These are phyloP conservation scores for Hesperophylax magnus DNA, from an alignment of 1,140 invertebrate genomes.

Conservation along the genomic window DNA sequence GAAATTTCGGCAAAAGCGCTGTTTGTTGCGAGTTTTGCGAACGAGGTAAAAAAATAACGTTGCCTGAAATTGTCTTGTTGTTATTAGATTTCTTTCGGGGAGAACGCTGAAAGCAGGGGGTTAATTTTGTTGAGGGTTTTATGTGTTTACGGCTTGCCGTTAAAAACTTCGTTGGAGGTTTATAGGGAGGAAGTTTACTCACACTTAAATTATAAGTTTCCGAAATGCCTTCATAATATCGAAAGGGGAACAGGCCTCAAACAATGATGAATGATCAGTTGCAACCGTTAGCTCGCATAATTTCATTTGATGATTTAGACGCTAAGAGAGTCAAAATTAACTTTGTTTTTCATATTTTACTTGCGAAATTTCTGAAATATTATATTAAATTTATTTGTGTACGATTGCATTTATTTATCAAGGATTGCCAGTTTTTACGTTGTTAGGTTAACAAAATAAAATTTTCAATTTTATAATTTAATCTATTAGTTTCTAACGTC, in stretches of 20 bases:
- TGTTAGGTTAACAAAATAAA: too few relatives aligned
- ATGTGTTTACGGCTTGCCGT: conserved; percentile 23
- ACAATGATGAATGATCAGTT: not conserved
- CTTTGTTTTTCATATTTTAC: too few relatives aligned
- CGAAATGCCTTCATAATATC: conserved; percentile 25
- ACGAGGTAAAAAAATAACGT: not conserved
- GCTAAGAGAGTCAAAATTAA: too few relatives aligned
- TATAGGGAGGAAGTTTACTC: conserved; percentile 19
- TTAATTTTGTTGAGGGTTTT: conserved; percentile 33
- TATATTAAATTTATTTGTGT: too few relatives aligned
- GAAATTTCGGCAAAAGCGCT: too few relatives aligned
- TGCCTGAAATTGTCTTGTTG: conserved; percentile 2
- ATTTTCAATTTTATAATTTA: too few relatives aligned
- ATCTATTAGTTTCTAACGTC: too few relatives aligned
- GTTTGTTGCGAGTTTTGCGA: not conserved
- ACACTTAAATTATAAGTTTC: conserved; percentile 33
- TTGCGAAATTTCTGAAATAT: too few relatives aligned
- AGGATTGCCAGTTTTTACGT: too few relatives aligned
- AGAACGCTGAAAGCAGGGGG: not conserved
- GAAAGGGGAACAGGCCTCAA: conserved; percentile 26
- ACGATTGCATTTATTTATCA: too few relatives aligned
- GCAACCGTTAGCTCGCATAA: too few relatives aligned
- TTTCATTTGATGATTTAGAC: too few relatives aligned
- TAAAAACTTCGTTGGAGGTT: conserved; percentile 33
- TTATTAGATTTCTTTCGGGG: conserved; percentile 24